Percentiles rank a stretch among this genome's conserved stretches.
Conservation (phyloP, 1,140 invertebrate genomes). For the Lysiphlebus fabarum region DNA sequence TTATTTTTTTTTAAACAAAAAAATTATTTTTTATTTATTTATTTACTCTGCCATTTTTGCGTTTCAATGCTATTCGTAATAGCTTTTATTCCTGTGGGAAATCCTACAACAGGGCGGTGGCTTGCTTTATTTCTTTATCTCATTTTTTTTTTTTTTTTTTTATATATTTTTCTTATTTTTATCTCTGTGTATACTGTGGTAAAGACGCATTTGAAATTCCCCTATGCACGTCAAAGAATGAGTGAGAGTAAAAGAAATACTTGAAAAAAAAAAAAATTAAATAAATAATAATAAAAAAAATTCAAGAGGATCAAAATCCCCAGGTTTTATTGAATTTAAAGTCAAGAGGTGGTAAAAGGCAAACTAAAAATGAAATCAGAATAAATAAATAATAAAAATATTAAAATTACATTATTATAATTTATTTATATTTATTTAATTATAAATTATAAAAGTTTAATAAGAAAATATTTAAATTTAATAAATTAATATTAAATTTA, state of each 20-base stretch:
- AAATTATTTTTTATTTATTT: slow-evolving; percentile 6
- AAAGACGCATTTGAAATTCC: slow-evolving; percentile 24
- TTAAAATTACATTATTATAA: too few relatives aligned
- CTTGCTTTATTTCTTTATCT: slow-evolving; percentile 5
- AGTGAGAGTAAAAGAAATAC: not conserved
- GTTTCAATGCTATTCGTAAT: slow-evolving; percentile 12
- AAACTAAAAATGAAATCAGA: too few relatives aligned
- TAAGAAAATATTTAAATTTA: too few relatives aligned
- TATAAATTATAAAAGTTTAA: too few relatives aligned
- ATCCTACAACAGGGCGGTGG: slow-evolving; percentile 18
- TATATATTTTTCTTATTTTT: not conserved
- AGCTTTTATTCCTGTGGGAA: slow-evolving; percentile 23
- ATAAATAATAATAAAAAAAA: not conserved
- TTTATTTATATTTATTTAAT: too few relatives aligned
- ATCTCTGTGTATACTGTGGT: not conserved
- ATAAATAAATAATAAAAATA: too few relatives aligned
- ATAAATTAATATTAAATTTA: too few relatives aligned
- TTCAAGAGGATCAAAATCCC: not conserved
- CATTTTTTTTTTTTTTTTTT: too few relatives aligned
- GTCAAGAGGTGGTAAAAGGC: not conserved
- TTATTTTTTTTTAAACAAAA: not conserved
- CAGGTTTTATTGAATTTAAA: slow-evolving; percentile 10
- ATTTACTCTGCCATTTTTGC: not conserved
- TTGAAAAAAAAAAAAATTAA: not conserved
- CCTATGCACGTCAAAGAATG: slow-evolving; percentile 13